These are phyloP conservation scores for Tokudaia muenninki DNA, from an alignment of 2,797 vertebrate genomes.

Conservation along the genomic window DNA sequence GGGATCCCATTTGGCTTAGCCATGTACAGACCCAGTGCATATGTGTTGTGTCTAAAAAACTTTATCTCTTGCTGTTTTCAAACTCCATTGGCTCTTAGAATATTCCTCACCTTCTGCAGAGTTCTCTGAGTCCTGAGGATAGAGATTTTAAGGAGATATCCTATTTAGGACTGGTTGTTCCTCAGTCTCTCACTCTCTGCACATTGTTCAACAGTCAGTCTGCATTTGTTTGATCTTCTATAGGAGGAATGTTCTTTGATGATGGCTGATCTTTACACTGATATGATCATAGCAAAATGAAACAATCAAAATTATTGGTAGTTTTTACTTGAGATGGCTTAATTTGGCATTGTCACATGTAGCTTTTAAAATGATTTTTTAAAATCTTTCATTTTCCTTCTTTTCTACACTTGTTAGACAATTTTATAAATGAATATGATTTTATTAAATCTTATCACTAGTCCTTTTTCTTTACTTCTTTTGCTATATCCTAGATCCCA, in stretches of 20 bases:
- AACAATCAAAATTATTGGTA: conserved; percentile 18
- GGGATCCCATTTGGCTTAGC: no score
- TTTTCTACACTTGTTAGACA: neutral
- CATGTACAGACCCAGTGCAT: no score
- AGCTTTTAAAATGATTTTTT: neutral
- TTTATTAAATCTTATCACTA: neutral
- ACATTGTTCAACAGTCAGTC: neutral
- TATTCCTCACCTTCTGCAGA: no score
- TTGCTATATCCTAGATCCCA: neutral
- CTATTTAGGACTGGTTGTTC: no score
- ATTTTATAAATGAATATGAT: neutral
- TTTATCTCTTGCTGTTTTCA: no score
- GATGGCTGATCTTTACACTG: neutral
- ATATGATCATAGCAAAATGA: neutral
- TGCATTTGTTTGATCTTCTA: neutral
- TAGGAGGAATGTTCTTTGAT: neutral
- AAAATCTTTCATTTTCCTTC: neutral
- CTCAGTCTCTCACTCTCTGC: no score
- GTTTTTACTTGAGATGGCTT: conserved; percentile 13
- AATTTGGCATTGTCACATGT: neutral
- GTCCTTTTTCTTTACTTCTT: neutral
- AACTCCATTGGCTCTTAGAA: no score
- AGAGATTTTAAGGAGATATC: no score
- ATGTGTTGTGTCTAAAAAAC: no score
- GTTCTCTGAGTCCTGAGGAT: no score